Percentiles rank a stretch among this genome's conserved stretches.
Evolutionary conservation across 2,888 invertebrate genomes (phyloP).

Genomic region (Epinotia nisella): DNA sequence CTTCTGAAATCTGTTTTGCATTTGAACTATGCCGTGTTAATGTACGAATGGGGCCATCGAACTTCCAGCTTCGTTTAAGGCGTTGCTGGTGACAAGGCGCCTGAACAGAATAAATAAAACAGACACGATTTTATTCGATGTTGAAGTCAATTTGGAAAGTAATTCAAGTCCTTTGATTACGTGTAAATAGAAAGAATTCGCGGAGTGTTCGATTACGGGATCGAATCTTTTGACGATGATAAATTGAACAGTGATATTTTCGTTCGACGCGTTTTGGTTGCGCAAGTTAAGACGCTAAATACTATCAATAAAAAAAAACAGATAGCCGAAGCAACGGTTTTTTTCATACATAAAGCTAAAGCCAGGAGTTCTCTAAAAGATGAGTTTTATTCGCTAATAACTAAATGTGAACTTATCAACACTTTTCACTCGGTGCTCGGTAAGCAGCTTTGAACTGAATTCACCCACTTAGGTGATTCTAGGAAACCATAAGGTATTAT

Average conservation of each 20-base stretch:
- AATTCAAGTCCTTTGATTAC: conserved; percentile 44
- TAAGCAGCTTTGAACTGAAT: no score
- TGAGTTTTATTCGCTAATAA: no score
- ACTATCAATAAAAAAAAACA: no score
- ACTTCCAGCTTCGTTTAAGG: conserved; percentile 42
- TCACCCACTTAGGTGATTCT: no score
- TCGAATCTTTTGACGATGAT: conserved; percentile 32
- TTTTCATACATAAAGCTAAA: no score
- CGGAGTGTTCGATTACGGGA: conserved; percentile 39
- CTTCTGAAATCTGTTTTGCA: conserved; percentile 80
- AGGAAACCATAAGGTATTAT: no score
- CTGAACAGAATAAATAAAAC: conserved; percentile 40
- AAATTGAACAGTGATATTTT: conserved; percentile 40
- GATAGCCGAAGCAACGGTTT: no score
- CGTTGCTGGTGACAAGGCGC: conserved; percentile 38
- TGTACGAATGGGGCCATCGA: conserved; percentile 53
- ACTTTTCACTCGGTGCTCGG: no score
- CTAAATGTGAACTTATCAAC: no score
- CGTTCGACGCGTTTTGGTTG: conserved; percentile 8
- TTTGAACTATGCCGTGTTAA: conserved; percentile 65
- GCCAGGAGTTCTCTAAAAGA: no score
- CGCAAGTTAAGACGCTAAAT: not conserved
- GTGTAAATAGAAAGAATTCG: conserved; percentile 41
- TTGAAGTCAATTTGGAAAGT: conserved; percentile 42
- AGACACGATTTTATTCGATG: conserved; percentile 41